These are phyloP conservation scores for Salvelinus fontinalis DNA, from an alignment of 2,113 vertebrate genomes.

Conservation along the genomic window DNA sequence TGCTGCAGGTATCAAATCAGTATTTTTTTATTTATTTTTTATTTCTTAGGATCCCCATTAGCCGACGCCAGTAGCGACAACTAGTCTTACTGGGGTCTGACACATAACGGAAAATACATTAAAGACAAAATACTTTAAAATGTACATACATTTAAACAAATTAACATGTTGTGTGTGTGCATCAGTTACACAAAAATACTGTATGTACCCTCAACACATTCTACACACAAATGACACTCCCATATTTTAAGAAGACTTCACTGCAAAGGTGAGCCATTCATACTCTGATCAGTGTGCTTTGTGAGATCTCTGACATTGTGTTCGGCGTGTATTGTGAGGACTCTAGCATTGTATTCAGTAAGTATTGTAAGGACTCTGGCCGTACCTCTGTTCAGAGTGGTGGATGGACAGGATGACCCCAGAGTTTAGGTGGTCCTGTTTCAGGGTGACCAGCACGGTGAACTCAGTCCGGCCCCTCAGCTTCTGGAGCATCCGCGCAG, in stretches of 20 bases:
- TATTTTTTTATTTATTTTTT: too few relatives aligned
- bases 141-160: too few relatives aligned
- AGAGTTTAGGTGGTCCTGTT: slow-evolving; percentile 91
- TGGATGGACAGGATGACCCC: slow-evolving; percentile 95
- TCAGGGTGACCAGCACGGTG: slow-evolving; percentile 88
- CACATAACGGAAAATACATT: too few relatives aligned
- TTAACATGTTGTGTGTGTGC: too few relatives aligned
- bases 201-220: not conserved
- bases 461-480: slow-evolving; percentile 94
- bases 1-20: not conserved
- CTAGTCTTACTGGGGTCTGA: too few relatives aligned
- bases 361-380: slow-evolving; percentile 7
- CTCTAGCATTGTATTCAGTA: not conserved
- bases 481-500: slow-evolving; percentile 87
- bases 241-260: too few relatives aligned
- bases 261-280: too few relatives aligned
- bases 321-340: not conserved
- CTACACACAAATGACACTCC: not conserved
- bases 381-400: slow-evolving; percentile 89
- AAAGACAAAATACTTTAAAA: too few relatives aligned
- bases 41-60: too few relatives aligned
- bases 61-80: too few relatives aligned
- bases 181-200: too few relatives aligned
- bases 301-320: not conserved
- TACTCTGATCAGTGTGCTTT: not conserved